phyloP scores from a whole-genome alignment of 2,797 vertebrate genomes.

The Melanitta fusca region DNA sequence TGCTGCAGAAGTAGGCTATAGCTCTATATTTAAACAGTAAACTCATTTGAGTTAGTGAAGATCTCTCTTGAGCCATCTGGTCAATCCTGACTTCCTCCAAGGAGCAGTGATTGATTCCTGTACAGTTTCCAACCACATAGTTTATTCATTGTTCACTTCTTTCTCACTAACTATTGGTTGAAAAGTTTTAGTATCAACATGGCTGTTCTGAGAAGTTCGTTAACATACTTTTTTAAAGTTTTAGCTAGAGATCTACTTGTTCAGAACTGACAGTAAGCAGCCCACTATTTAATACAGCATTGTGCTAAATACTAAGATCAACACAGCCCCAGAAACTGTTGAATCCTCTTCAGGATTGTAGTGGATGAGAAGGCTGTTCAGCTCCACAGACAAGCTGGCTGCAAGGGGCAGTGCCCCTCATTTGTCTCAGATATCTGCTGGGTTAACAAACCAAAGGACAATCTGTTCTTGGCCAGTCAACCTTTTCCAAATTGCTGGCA shows the following conservation, averaged over 20 bases:
- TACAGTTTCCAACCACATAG: not conserved
- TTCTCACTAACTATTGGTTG: not conserved
- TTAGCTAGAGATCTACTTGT: not conserved
- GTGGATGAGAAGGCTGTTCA: not conserved
- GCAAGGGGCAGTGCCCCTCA: not conserved
- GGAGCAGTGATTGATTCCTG: not conserved
- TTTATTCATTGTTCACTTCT: not conserved
- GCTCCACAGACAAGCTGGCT: not conserved
- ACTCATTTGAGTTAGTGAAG: not conserved
- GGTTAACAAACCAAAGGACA: not conserved
- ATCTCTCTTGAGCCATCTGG: not conserved
- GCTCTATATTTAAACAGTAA: not conserved
- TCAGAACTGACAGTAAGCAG: not conserved
- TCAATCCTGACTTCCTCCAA: not conserved
- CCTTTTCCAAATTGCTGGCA: slow-evolving; percentile 26
- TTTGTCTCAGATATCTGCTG: not conserved
- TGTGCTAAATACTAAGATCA: not conserved
- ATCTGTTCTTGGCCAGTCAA: slow-evolving; percentile 16
- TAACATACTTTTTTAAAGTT: not conserved
- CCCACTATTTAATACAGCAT: not conserved
- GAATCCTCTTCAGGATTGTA: not conserved
- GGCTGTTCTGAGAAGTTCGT: not conserved
- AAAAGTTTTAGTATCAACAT: not conserved
- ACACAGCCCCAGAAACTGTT: not conserved
- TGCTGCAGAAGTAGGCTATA: not conserved